phyloP scores from a whole-genome alignment of 2,888 invertebrate species.

The Hemistola chrysoprasaria region DNA sequence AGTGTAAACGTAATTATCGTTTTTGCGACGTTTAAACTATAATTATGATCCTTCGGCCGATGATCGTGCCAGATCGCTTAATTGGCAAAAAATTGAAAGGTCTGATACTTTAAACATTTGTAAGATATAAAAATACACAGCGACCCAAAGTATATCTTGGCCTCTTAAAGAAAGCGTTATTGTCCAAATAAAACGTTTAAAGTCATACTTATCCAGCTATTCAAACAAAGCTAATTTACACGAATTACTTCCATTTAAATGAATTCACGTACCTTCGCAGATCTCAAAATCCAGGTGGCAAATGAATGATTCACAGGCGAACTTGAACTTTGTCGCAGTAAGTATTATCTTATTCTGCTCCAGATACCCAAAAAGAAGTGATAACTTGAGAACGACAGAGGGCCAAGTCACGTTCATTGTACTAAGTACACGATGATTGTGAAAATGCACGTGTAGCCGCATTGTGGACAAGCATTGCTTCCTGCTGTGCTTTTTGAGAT shows the following conservation, averaged over 20 bases:
- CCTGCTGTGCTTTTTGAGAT: slow-evolving; percentile 12
- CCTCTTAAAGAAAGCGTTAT: too few relatives aligned
- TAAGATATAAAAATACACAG: too few relatives aligned
- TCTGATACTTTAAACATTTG: slow-evolving; percentile 1
- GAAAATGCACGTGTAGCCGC: slow-evolving; percentile 23
- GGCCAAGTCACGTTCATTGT: too few relatives aligned
- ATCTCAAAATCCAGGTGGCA: slow-evolving; percentile 16
- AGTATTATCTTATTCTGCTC: too few relatives aligned
- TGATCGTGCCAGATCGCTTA: too few relatives aligned
- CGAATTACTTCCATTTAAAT: too few relatives aligned
- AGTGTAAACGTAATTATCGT: slow-evolving; percentile 23
- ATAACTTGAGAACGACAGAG: too few relatives aligned
- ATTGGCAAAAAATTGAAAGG: slow-evolving; percentile 25
- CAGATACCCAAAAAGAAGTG: too few relatives aligned
- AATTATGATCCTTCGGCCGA: slow-evolving; percentile 23
- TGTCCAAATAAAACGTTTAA: too few relatives aligned
- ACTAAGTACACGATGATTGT: slow-evolving; percentile 9
- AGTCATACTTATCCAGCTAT: too few relatives aligned
- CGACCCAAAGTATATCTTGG: too few relatives aligned
- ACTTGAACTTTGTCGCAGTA: neutral
- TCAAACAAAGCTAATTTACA: too few relatives aligned
- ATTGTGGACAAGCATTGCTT: slow-evolving; percentile 17
- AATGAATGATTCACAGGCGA: slow-evolving; percentile 9
- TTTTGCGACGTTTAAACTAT: slow-evolving; percentile 23
- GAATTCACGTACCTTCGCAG: neutral